Percentiles rank a stretch among this genome's conserved stretches.
Conservation (phyloP, 2,888 invertebrate genomes). For the Agrochola lychnidis region DNA sequence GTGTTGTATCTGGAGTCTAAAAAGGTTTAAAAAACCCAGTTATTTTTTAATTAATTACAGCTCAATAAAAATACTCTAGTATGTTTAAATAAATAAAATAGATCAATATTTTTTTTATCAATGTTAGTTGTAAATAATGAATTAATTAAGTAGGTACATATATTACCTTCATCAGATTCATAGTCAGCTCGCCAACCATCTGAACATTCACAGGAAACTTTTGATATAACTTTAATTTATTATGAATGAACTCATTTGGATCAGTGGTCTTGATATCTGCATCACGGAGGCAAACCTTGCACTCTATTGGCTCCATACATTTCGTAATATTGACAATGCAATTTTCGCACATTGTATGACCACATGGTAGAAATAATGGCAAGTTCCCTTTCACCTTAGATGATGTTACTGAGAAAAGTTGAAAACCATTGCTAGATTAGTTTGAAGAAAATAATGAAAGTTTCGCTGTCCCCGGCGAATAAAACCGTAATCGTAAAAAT, state of each 20-base stretch:
- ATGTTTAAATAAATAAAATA: neutral
- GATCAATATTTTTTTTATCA: neutral
- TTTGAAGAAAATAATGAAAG: neutral
- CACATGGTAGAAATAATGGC: conserved; percentile 92
- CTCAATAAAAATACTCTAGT: neutral
- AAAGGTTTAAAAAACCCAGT: neutral
- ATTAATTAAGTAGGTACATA: neutral
- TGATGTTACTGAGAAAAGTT: conserved; percentile 67
- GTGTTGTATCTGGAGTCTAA: conserved; percentile 32
- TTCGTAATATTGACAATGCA: conserved; percentile 88
- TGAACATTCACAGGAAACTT: conserved; percentile 82
- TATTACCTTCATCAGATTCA: conserved; percentile 77
- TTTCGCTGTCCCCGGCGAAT: too few relatives aligned
- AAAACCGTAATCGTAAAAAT: too few relatives aligned
- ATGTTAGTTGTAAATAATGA: neutral
- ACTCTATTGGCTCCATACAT: conserved; percentile 85
- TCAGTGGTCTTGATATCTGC: conserved; percentile 74
- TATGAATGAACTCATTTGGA: conserved; percentile 67
- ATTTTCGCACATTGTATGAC: conserved; percentile 92
- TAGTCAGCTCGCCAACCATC: conserved; percentile 82
- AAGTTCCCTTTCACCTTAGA: conserved; percentile 75
- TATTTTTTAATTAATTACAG: conserved; percentile 70
- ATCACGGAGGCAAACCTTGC: conserved; percentile 85
- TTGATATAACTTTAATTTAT: conserved; percentile 74
- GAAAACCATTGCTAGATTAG: neutral